These are phyloP conservation scores for Choreutis nemorana DNA, from an alignment of 2,888 invertebrate species.

Conservation along the genomic window DNA sequence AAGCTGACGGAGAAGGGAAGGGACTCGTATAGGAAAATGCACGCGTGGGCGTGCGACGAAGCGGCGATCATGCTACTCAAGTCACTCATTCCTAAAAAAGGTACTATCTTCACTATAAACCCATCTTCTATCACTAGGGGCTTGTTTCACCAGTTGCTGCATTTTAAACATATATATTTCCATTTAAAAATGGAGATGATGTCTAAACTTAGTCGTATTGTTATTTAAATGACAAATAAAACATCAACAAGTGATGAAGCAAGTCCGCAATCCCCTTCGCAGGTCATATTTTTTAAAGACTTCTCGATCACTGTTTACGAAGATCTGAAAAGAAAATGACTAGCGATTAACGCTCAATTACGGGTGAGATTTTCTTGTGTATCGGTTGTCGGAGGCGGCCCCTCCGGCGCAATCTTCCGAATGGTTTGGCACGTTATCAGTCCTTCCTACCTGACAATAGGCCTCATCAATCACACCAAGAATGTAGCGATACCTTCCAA, in stretches of 20 bases:
- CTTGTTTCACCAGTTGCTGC: too few relatives aligned
- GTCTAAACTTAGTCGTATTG: too few relatives aligned
- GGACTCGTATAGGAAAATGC: constrained; percentile 99
- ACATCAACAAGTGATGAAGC: too few relatives aligned
- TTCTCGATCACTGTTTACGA: too few relatives aligned
- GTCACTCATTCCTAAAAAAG: constrained; percentile 97
- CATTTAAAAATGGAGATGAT: too few relatives aligned
- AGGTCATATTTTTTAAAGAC: too few relatives aligned
- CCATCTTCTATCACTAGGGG: not conserved
- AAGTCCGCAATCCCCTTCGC: too few relatives aligned
- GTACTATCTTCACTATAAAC: constrained; percentile 66
- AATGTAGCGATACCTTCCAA: constrained; percentile 25
- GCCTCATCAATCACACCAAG: constrained; percentile 52
- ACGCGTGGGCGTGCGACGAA: constrained; percentile 99
- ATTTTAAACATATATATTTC: too few relatives aligned
- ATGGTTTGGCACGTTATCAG: constrained; percentile 35
- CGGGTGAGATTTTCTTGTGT: too few relatives aligned
- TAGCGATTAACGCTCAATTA: too few relatives aligned
- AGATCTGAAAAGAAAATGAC: too few relatives aligned
- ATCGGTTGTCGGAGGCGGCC: constrained; percentile 17
- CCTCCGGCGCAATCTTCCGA: constrained; percentile 37
- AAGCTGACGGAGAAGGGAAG: constrained; percentile 99
- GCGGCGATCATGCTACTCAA: constrained; percentile 96
- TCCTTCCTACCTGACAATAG: constrained; percentile 53
- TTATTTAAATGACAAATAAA: too few relatives aligned